These are phyloP conservation scores for Acholoe squamosa DNA, from an alignment of 2,888 invertebrate species.

Conservation along the genomic window DNA sequence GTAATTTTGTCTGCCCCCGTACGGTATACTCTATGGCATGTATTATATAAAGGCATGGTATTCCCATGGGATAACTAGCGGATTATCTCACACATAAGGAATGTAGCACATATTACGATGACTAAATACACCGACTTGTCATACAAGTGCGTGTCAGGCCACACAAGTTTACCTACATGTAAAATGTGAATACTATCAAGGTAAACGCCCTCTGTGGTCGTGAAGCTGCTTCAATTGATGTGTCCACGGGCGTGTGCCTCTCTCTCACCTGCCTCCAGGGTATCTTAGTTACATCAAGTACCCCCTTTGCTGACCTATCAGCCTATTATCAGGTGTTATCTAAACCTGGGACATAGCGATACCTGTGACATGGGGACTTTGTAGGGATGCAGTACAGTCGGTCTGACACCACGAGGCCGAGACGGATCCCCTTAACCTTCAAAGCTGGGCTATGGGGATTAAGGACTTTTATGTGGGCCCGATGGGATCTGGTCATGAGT, in stretches of 20 bases:
- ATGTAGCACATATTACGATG: too few relatives aligned
- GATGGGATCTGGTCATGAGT: constrained; percentile 21
- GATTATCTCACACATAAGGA: too few relatives aligned
- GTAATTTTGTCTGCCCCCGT: too few relatives aligned
- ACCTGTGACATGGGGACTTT: not conserved
- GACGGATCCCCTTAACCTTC: constrained; percentile 8
- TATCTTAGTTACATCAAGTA: constrained; percentile 23
- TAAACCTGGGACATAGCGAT: not conserved
- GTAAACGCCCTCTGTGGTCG: not conserved
- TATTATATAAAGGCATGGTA: too few relatives aligned
- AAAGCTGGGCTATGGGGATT: constrained; percentile 3
- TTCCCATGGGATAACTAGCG: too few relatives aligned
- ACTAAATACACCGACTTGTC: too few relatives aligned
- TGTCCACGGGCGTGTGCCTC: not conserved
- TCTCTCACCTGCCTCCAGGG: not conserved
- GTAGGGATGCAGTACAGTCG: not conserved
- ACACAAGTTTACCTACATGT: not conserved
- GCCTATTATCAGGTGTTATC: not conserved
- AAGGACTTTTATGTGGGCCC: constrained; percentile 35
- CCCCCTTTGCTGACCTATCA: not conserved
- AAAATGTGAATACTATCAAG: constrained; percentile 3
- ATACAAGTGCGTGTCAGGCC: not conserved
- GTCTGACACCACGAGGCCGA: not conserved
- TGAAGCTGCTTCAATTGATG: not conserved
- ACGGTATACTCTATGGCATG: too few relatives aligned